These are phyloP conservation scores for Tragelaphus oryx DNA, from an alignment of 2,797 vertebrate species.

Conservation along the genomic window DNA sequence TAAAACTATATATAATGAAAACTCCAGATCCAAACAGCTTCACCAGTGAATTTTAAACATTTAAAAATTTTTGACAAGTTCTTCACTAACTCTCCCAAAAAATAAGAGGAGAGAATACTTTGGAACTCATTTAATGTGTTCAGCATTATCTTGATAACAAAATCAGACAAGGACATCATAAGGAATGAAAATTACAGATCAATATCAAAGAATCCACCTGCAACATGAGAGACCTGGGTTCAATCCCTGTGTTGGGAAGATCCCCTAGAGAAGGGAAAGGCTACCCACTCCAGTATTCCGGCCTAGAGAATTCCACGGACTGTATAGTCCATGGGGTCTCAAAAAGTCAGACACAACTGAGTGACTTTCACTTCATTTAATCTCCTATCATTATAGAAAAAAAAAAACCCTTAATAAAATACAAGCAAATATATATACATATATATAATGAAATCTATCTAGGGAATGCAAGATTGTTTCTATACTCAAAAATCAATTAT, in stretches of 20 bases:
- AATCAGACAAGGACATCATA: not conserved
- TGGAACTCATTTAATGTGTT: not conserved
- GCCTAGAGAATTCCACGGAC: not conserved
- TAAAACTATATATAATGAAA: not conserved
- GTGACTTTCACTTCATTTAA: not conserved
- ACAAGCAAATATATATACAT: not conserved
- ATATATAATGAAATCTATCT: not conserved
- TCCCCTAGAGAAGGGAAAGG: not conserved
- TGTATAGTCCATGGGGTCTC: not conserved
- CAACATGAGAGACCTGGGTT: not conserved
- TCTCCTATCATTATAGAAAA: not conserved
- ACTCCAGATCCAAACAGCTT: not conserved
- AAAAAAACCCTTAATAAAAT: not conserved
- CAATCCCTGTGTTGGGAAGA: not conserved
- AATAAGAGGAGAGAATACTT: not conserved
- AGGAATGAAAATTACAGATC: not conserved
- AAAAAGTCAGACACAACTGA: not conserved
- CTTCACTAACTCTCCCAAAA: not conserved
- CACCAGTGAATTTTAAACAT: not conserved
- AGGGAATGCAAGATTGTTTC: not conserved
- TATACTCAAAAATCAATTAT: not conserved
- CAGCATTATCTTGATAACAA: not conserved
- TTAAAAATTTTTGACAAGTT: not conserved
- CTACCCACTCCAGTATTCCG: not conserved
- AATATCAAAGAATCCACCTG: not conserved